These are phyloP conservation scores for Acinonyx jubatus DNA, from an alignment of 2,113 vertebrate species.

Conservation along the genomic window DNA sequence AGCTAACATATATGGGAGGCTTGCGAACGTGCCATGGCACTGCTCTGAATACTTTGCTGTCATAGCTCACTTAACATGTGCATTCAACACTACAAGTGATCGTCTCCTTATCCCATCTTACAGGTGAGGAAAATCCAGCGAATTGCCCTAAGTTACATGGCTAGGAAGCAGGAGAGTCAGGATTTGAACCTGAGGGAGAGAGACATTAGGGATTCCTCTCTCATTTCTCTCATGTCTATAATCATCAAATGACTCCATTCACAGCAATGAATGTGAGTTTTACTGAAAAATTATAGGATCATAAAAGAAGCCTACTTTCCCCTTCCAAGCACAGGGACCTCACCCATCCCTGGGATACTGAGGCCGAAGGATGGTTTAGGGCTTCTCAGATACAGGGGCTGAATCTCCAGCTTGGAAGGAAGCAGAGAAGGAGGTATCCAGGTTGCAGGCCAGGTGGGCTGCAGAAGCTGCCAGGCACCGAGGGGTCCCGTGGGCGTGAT, in stretches of 20 bases:
- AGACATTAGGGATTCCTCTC: not conserved
- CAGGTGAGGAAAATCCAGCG: not conserved
- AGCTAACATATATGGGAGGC: not conserved
- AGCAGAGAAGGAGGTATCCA: no score
- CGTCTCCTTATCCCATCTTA: not conserved
- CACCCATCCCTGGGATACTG: not conserved
- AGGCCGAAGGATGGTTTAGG: not conserved
- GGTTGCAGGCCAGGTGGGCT: not conserved
- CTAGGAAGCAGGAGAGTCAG: not conserved
- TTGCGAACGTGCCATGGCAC: not conserved
- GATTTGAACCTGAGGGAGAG: not conserved
- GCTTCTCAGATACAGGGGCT: not conserved
- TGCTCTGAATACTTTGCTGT: not conserved
- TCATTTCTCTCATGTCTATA: not conserved
- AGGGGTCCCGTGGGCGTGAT: conserved; percentile 44
- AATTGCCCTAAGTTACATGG: not conserved
- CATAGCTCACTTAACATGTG: not conserved
- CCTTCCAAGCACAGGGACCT: not conserved
- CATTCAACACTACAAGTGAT: not conserved
- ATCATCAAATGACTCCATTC: not conserved
- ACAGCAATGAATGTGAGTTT: not conserved
- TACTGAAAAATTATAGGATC: not conserved
- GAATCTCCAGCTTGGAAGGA: not conserved
- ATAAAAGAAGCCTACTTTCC: not conserved
- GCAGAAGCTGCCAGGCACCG: conserved; percentile 29